Conservation (phyloP, 1,140 invertebrate genomes). For the Cepaea nemoralis region DNA sequence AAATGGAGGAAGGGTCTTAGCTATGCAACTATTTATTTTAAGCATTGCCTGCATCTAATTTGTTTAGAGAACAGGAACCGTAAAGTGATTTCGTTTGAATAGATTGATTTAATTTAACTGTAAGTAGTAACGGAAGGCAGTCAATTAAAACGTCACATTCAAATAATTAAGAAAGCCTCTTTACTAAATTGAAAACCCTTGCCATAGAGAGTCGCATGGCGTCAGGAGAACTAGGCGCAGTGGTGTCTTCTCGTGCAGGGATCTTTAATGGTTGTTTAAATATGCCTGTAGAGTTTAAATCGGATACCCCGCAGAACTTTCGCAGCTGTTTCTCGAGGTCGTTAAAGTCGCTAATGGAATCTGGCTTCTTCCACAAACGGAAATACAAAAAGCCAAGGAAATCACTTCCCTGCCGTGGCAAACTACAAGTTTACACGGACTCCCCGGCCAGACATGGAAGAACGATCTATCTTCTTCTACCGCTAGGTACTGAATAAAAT, state of each 20-base stretch:
- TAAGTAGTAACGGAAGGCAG: neutral
- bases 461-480: neutral
- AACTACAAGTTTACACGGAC: neutral
- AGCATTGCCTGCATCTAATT: neutral
- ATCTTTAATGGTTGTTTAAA: slow-evolving; percentile 10
- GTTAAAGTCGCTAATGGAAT: slow-evolving; percentile 15
- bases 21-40: too few relatives aligned
- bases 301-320: slow-evolving; percentile 4
- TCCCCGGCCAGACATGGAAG: neutral
- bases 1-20: too few relatives aligned
- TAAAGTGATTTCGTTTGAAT: neutral
- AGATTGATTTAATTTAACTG: neutral
- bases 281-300: neutral
- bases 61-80: neutral
- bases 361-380: neutral
- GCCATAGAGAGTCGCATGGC: neutral
- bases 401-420: neutral
- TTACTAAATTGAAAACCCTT: neutral
- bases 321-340: slow-evolving; percentile 1
- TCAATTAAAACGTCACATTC: neutral
- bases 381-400: neutral
- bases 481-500: neutral
- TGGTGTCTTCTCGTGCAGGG: neutral
- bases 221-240: neutral
- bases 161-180: neutral